Base-by-base conservation (phyloP, 2,113 vertebrate genomes). In the Speoplatyrhinus poulsoni region DNA sequence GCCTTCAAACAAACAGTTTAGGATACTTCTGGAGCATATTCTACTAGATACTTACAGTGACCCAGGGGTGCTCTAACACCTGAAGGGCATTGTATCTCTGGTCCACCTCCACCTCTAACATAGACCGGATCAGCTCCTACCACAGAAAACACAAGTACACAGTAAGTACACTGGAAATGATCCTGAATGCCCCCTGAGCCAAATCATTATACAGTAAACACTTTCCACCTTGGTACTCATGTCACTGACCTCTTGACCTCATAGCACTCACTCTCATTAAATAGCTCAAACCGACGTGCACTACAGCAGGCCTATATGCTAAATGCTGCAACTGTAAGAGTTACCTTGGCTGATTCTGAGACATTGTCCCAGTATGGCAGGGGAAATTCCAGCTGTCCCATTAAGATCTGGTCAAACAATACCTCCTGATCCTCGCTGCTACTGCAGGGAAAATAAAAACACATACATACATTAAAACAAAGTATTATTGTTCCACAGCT, bases 391-490 rank as follows among this genome's bases (percentile, higher is more conserved):
- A 98, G 91, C 86, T 98, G 96, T 15, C 96, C 98, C 95, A 96
- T 96, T 66, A 99, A 88, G 80, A 99, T 99, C 89, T 99, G 98
- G 87, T 99, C 97, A 85, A 99, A 99, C 68, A 99, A 95, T 36
- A 95, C 94, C 81, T 99, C 98, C 85, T 98, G 98, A 80, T 99
- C 96, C 19, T 98, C 96, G 60, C 93, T 94, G 76, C 95, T 97
- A 85, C 97, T 99, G 85, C 80, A 79, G 65, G 60, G 36, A 61
- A 41, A 58, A 54, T 62, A 52, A 12, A 69, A 0, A 62, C 48
- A 6, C 56, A 63, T 19, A 56, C 58, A 11, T 54, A 4, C 0
- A 48, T n/a, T n/a, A 56, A 1, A 9, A 17, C n/a, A 9, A 17
- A 56, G 16, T 56, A 56, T 56, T 6, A 41, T 41, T 41, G 4